phyloP scores from a whole-genome alignment of 2,888 invertebrate genomes.

The Trachelus stipa region DNA sequence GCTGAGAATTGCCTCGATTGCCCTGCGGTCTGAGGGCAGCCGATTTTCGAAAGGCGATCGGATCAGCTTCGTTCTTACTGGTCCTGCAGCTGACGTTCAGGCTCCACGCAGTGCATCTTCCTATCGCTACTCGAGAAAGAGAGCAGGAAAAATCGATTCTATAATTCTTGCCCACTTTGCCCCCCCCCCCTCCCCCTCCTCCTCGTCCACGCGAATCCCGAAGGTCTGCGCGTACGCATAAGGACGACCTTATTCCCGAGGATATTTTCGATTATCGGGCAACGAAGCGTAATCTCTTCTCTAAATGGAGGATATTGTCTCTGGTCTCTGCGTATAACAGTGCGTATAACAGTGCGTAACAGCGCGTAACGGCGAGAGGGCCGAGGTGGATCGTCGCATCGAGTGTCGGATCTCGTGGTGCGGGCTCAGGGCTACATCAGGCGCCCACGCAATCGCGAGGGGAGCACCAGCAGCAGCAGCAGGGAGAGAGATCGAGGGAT shows the following conservation, averaged over 20 bases:
- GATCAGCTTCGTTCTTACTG: constrained; percentile 33
- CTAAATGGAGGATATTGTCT: constrained; percentile 62
- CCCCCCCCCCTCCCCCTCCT: no score
- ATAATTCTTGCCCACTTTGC: no score
- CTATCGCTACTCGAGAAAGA: no score
- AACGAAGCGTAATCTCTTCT: constrained; percentile 63
- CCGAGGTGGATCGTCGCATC: constrained; percentile 16
- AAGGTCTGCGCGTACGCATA: neutral
- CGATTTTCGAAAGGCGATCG: constrained; percentile 25
- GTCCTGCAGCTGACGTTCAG: no score
- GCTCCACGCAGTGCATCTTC: no score
- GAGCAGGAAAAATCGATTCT: no score
- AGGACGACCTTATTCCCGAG: constrained; percentile 52
- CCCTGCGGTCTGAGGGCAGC: no score
- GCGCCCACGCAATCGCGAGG: constrained; percentile 15
- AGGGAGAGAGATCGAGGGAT: constrained; percentile 31
- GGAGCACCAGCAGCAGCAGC: constrained; percentile 11
- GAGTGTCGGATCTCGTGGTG: constrained; percentile 24
- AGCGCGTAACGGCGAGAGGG: constrained; percentile 34
- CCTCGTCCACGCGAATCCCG: neutral
- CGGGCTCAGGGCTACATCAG: constrained; percentile 28
- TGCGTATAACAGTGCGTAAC: no score
- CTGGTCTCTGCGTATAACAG: constrained; percentile 29
- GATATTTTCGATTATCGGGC: constrained; percentile 66
- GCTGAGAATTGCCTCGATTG: constrained; percentile 58